Evolutionary conservation across 1,140 invertebrate genomes (phyloP), one percentile per base, ranked within the genome.

Genomic region (Telenomus remus): DNA sequence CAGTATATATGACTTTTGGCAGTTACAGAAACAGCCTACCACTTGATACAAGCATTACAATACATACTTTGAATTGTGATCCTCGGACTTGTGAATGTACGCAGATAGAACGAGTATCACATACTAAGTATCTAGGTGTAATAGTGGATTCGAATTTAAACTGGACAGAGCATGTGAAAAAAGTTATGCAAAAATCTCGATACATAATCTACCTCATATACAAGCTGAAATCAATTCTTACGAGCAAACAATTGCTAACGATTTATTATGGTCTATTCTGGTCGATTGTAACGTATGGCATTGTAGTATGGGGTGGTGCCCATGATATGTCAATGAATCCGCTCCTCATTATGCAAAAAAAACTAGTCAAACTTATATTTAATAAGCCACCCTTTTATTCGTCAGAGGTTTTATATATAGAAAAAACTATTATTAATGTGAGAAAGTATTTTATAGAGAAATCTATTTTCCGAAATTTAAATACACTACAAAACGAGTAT

Each of bases 261-360:
- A 33, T 55, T 27, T 55, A 56, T 47, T 47, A 56, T 56, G 42
- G 42, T 8, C 15, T 56, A 14, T 56, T 46, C 16, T 56, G 54
- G 54, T 46, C 54, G 1, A 10, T 33, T 9, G 54, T 12, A 3
- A 46, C 54, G 10, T 56, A 56, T 27, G 54, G 54, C 3, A 47
- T 56, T 6, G 46, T 35, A 19, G 54, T 37, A 0, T 56, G 54
- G 37, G 5, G 51, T 16, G 51, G 37, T 7, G 39, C 51, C 7
- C 35, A 55, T 43, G 15, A 55, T 7, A 55, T 16, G 10, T 3
- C 33, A 11, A 15, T 55, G 2, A 11, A 42, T 14, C 27, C 15
- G 4, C 1, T 55, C 5, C 0, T 0, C 4, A 27, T 4, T 12
- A 55, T 55, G 4, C 51, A 55, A 14, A 53, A 55, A 19, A 43